A percentile compares a stretch with the other conserved stretches of the same genome.
These are phyloP conservation scores for Heterochromis multidens DNA, from an alignment of 2,113 vertebrate genomes.

Conservation along the genomic window DNA sequence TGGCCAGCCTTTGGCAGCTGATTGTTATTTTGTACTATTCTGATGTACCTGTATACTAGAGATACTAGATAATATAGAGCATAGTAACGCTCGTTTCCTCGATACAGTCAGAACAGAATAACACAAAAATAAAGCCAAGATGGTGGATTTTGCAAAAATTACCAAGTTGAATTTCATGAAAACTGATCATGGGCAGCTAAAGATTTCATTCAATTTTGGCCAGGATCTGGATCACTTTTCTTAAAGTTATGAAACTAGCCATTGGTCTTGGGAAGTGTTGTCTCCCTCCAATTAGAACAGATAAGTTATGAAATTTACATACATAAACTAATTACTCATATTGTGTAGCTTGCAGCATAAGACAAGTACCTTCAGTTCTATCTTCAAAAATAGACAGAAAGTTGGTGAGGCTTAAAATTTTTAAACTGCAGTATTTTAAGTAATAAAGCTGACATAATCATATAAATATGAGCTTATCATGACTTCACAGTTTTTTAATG, in stretches of 20 bases:
- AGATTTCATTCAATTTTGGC: neutral
- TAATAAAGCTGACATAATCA: neutral
- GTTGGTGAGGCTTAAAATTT: too few species aligned
- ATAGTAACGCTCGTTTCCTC: fast-evolving
- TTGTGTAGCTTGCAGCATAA: neutral
- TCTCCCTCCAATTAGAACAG: too few species aligned
- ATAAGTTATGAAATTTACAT: neutral
- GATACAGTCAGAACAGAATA: neutral
- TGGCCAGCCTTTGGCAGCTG: too few species aligned
- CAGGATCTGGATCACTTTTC: neutral
- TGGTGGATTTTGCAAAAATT: neutral
- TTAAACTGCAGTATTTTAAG: neutral
- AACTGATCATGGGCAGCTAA: neutral
- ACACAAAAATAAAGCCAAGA: neutral
- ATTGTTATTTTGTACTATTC: too few species aligned
- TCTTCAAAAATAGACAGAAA: too few species aligned
- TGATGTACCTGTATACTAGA: too few species aligned
- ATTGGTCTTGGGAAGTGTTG: neutral
- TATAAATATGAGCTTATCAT: neutral
- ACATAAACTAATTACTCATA: fast-evolving
- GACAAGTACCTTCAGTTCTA: neutral
- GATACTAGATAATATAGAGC: neutral
- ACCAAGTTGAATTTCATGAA: neutral
- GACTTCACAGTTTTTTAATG: fast-evolving
- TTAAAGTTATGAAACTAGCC: neutral